Evolutionary conservation across 2,113 vertebrate species (phyloP), one percentile per base, ranked within the genome.

Genomic region (Xiphophorus couchianus): DNA sequence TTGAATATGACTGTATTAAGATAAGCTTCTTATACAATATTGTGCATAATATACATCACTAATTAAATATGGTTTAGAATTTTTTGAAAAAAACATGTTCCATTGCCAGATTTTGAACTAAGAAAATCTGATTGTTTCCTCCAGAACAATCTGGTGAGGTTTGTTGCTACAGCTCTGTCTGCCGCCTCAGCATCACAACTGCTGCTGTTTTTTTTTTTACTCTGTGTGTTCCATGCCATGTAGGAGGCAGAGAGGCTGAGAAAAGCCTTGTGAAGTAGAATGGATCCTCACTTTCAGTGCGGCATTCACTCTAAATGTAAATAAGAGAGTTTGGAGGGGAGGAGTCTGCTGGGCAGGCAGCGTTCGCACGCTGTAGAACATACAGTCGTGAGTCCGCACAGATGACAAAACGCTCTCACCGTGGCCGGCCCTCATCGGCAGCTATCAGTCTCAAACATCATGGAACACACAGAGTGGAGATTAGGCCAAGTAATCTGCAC

Each of bases 251-350:
- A 87, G 78, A 84, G 84, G 78, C 80, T 77, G 85, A 73, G 73
- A 17, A 58, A 58, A 58, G 22, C 9, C 19, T 58, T 58, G 51
- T 58, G 82, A 71, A 90, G 81, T 84, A 77, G 86, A 86, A 89
- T 85, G 69, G 83, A 87, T 79, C 84, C 78, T 84, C 75, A 62
- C 79, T 81, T 58, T 10, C 51, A 58, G 51, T 58, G 51, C 87
- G 83, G 88, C 86, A 93, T 93, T 94, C 94, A 94, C 93, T 95
- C 94, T 95, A 95, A 95, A 95, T 95, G 94, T 92, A 94, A 95
- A 95, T 95, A 90, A 93, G 93, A 84, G 71, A 79, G 87, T 86
- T 90, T 94, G 88, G 87, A 86, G 28, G 27, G 27, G 28, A 76
- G 87, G 78, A 88, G 86, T 78, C 82, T 76, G 83, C 69, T 84